Evolutionary conservation across 1,140 invertebrate species (phyloP), one percentile per base, ranked within the genome.

Genomic region (Brachystomella parvula): DNA sequence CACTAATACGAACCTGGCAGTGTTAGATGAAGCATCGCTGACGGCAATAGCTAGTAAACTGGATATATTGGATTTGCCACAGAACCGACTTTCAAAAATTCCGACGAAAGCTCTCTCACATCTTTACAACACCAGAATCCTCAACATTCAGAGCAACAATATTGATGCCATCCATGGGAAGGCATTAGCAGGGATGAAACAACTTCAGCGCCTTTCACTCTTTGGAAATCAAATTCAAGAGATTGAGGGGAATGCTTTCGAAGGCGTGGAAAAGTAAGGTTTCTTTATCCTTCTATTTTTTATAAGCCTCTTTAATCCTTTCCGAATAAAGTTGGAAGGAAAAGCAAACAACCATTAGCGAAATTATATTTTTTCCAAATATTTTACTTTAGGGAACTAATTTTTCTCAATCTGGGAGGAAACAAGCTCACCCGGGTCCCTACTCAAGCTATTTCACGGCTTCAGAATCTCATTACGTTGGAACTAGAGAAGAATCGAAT

Each of bases 61-160:
- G 68, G 90, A 89, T 1, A 88, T 91, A 74, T 77, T 92, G 71
- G 89, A 92, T 74, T 83, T 92, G 33, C 90, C 88, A 1, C 85
- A 89, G 71, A 92, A 92, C 78, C 85, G 84, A 58, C 78, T 92
- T 70, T 82, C 80, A 62, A 81, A 81, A 17, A 88, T 92, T 39
- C 90, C 90, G n/a, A 89, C 90, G 0, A 78, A 82, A 33, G 89
- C 91, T 1, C 82, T 93, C 65, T 85, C 84, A 73, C 86, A 86
- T 74, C 84, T 94, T 33, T 87, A 89, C 75, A 85, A 87, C 74
- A 82, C 94, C 63, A 83, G 92, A 44, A 91, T 92, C 71, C 80
- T 95, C 19, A 93, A 92, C 76, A 83, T 95, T 78, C 92, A 93
- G 77, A 88, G 92, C 77, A 95, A 95, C 76, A 89, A 88, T 74